Base-by-base conservation (phyloP, 2,797 vertebrate species). In the Euphonia xanthogaster region DNA sequence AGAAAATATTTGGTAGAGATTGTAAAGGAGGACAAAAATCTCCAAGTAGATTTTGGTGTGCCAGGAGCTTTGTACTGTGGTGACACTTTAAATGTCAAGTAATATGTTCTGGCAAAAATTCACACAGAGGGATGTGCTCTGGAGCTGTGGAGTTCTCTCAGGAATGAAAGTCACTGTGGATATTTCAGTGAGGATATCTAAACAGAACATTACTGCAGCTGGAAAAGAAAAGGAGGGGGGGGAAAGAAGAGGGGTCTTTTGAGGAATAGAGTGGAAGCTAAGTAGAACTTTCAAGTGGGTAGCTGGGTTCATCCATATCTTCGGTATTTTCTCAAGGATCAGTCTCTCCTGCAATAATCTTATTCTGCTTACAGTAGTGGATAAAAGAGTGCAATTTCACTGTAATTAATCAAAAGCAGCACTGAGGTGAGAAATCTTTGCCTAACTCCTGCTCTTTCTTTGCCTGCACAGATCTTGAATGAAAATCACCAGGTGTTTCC, bases 331-430 rank as follows among this genome's bases (percentile, higher is more conserved):
- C 62, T 73, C 12, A 83, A 24, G 44, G 30, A 55, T 81, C 51
- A 62, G 12, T 48, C 22, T 80, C 14, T 90, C 33, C 58, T 88
- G 14, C 71, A 88, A 85, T 71, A 87, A 60, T 58, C 28, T 74
- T 89, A 68, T 75, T 88, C 66, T 62, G 45, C 31, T 75, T 61
- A 67, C 44, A 94, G 9, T 22, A 54, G 39, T 65, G 0, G 3
- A 80, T 86, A 44, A 91, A 95, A 71, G 55, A 74, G 22, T 68
- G 27, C 19, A 22, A 39, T 89, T 93, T n/a, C 45, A 54, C 62
- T 80, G 72, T 70, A 72, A 93, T 91, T 83, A 93, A 89, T 79
- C 73, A 91, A 93, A 96, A 84, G 22, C 37, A 72, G 25, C 30
- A 28, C 28, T 0, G 5, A 91, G 62, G 76, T 90, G 55, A 78